phyloP scores from a whole-genome alignment of 2,888 invertebrate genomes.

The Tiphia femorata region DNA sequence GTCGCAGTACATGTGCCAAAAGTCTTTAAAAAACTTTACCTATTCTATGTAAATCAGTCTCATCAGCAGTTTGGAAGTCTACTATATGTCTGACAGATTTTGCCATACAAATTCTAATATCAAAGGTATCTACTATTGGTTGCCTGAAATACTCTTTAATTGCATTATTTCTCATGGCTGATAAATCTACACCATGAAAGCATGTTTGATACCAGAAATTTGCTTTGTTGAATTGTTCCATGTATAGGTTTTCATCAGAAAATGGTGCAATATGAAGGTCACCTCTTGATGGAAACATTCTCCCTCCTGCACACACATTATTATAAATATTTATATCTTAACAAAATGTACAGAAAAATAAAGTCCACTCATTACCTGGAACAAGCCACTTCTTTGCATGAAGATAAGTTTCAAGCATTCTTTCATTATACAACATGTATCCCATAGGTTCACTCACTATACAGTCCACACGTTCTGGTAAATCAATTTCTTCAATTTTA shows the following conservation, averaged over 20 bases:
- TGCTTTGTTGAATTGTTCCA: conserved; percentile 98
- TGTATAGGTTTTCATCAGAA: conserved; percentile 96
- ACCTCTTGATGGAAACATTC: conserved; percentile 98
- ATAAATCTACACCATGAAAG: conserved; percentile 97
- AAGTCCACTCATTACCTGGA: conserved; percentile 72
- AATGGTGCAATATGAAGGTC: conserved; percentile 98
- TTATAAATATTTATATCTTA: too few relatives aligned
- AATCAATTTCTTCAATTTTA: conserved; percentile 97
- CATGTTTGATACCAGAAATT: conserved; percentile 99
- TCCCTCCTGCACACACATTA: conserved; percentile 75
- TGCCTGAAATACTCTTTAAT: conserved; percentile 98
- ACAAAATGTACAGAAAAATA: conserved; percentile 9
- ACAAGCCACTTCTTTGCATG: conserved; percentile 99
- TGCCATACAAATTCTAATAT: conserved; percentile 96
- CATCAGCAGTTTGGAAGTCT: conserved; percentile 92
- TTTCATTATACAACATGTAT: conserved; percentile 99
- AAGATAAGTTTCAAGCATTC: conserved; percentile 98
- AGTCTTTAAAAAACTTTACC: conserved; percentile 59
- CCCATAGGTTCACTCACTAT: conserved; percentile 99
- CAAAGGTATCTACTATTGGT: conserved; percentile 98
- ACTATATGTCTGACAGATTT: conserved; percentile 93
- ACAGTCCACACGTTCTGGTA: conserved; percentile 95
- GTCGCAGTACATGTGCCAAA: conserved; percentile 1
- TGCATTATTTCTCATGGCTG: conserved; percentile 90
- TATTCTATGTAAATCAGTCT: conserved; percentile 94